These are phyloP conservation scores for Sylvicola cinctus DNA, from an alignment of 2,888 invertebrate genomes.

Conservation along the genomic window DNA sequence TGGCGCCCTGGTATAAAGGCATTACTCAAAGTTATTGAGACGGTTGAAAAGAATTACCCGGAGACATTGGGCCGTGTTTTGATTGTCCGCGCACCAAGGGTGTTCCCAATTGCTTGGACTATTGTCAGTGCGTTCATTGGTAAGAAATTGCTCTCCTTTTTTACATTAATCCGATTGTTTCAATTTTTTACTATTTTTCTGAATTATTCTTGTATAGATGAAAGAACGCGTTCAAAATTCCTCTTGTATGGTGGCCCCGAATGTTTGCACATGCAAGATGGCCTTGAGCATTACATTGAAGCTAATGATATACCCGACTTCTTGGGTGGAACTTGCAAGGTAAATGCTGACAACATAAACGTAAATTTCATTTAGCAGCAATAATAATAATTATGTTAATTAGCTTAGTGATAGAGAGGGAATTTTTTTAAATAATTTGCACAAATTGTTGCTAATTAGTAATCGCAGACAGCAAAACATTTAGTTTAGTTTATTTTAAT, in stretches of 20 bases:
- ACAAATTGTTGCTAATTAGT: too few relatives aligned
- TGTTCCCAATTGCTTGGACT: constrained; percentile 91
- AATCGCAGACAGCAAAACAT: too few relatives aligned
- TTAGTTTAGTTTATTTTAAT: background rate
- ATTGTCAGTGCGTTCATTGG: constrained; percentile 85
- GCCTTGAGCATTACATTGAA: constrained; percentile 68
- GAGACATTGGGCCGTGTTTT: constrained; percentile 85
- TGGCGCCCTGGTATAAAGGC: constrained; percentile 84
- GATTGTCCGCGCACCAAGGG: constrained; percentile 77
- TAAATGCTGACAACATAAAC: constrained; percentile 20
- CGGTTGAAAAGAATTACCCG: constrained; percentile 85
- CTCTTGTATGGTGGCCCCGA: constrained; percentile 81
- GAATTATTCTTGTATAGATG: constrained; percentile 36
- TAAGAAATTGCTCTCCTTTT: constrained; percentile 19
- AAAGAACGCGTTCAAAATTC: constrained; percentile 80
- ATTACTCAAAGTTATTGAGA: constrained; percentile 45
- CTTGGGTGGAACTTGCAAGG: constrained; percentile 76
- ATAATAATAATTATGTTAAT: too few relatives aligned
- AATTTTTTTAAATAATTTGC: too few relatives aligned
- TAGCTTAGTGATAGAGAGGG: too few relatives aligned
- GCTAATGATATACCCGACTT: constrained; percentile 77
- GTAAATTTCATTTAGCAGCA: background rate
- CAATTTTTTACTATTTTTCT: background rate
- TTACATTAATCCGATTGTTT: background rate
- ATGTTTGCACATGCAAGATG: constrained; percentile 56